These are phyloP conservation scores for Allolobophora icterica DNA, from an alignment of 2,888 invertebrate species.

Conservation along the genomic window DNA sequence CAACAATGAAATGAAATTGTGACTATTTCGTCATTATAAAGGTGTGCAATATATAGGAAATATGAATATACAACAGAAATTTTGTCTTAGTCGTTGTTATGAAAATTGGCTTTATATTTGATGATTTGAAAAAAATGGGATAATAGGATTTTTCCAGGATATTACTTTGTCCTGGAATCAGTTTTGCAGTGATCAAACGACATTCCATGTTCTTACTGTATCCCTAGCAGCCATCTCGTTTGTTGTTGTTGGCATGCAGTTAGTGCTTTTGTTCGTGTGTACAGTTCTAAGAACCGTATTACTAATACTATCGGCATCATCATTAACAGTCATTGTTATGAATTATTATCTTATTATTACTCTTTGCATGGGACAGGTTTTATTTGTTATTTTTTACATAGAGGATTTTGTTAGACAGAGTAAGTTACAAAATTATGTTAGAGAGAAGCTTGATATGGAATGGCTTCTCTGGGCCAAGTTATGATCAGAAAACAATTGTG, in stretches of 20 bases:
- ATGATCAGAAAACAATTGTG: neutral
- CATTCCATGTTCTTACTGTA: neutral
- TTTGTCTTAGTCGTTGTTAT: neutral
- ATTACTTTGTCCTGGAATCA: neutral
- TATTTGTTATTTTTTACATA: too few species aligned
- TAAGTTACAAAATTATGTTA: neutral
- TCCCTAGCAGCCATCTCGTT: neutral
- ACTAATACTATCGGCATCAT: neutral
- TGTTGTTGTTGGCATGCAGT: neutral
- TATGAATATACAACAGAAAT: neutral
- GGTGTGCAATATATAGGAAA: neutral
- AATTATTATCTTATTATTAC: neutral
- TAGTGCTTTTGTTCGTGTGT: conserved; percentile 9
- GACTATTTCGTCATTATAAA: neutral
- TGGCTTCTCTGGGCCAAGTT: neutral
- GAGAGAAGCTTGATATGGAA: neutral
- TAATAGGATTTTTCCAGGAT: neutral
- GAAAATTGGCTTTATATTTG: neutral
- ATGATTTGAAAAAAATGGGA: too few species aligned
- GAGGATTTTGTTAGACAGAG: neutral
- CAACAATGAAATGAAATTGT: neutral
- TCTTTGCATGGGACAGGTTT: neutral
- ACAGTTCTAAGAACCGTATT: neutral
- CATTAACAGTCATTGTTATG: neutral
- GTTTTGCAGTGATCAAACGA: neutral